phyloP scores from a whole-genome alignment of 2,797 vertebrate genomes.

The Hoplostethus atlanticus region DNA sequence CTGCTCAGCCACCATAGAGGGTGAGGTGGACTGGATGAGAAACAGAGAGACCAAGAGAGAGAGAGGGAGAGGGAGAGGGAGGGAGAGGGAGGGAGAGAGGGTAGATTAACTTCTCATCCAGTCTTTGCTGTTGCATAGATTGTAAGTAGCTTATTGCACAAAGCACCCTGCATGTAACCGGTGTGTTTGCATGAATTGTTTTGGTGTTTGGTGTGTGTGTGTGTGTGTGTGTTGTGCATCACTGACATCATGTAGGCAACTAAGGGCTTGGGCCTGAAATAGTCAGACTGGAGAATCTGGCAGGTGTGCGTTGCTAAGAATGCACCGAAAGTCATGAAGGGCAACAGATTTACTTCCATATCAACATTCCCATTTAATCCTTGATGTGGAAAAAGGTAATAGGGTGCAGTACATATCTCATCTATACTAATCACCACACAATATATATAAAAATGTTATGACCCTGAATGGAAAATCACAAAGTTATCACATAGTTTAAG shows the following conservation, averaged over 20 bases:
- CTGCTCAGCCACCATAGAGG: neutral
- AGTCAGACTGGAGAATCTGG: slow-evolving; percentile 53
- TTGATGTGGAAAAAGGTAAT: slow-evolving; percentile 15
- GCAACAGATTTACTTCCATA: slow-evolving; percentile 30
- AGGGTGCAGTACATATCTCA: slow-evolving; percentile 25
- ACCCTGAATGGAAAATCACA: too few relatives aligned
- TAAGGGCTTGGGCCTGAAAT: slow-evolving; percentile 66
- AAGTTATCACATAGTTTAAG: too few relatives aligned
- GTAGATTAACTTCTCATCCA: slow-evolving; percentile 83
- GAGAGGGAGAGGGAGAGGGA: slow-evolving; percentile 38
- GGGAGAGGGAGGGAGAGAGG: slow-evolving; percentile 33
- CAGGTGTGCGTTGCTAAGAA: slow-evolving; percentile 19
- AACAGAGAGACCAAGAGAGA: neutral
- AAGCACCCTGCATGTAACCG: slow-evolving; percentile 77
- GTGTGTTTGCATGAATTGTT: slow-evolving; percentile 76
- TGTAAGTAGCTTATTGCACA: slow-evolving; percentile 85
- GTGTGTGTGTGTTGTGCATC: slow-evolving; percentile 46
- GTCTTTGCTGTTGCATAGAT: slow-evolving; percentile 80
- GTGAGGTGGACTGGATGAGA: slow-evolving; percentile 11
- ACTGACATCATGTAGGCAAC: slow-evolving; percentile 65
- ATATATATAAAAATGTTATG: too few relatives aligned
- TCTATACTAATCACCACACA: neutral
- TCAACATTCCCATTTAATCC: slow-evolving; percentile 35
- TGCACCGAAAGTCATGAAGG: slow-evolving; percentile 32
- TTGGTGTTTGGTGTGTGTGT: slow-evolving; percentile 27